Conservation (phyloP, 2,113 vertebrate species). For the Glareola pratincola region DNA sequence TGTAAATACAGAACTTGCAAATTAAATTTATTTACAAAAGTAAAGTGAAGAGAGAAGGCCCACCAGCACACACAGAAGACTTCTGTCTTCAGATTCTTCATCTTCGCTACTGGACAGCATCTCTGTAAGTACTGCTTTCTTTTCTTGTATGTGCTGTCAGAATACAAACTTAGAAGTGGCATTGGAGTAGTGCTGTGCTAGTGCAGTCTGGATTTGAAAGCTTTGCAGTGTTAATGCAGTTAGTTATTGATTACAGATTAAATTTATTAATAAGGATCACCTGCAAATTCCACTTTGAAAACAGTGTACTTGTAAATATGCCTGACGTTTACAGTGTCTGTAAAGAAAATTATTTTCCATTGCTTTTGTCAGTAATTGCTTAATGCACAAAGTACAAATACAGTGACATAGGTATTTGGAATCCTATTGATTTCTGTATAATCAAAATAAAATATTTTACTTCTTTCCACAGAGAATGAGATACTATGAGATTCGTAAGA, state of each 20-base stretch:
- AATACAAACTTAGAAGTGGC: not conserved
- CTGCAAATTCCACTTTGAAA: not conserved
- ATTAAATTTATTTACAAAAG: not conserved
- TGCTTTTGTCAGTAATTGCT: not conserved
- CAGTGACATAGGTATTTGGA: not conserved
- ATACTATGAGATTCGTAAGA: not conserved
- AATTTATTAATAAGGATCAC: not conserved
- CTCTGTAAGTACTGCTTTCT: slow-evolving; percentile 50
- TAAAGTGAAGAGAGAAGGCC: not conserved
- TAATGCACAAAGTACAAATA: not conserved
- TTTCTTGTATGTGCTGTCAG: not conserved
- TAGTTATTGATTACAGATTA: not conserved
- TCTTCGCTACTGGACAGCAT: not conserved
- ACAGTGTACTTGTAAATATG: not conserved
- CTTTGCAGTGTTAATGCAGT: not conserved
- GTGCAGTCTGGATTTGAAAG: not conserved
- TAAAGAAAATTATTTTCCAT: not conserved
- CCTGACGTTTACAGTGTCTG: not conserved
- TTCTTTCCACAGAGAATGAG: slow-evolving; percentile 5
- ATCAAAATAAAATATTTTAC: not conserved
- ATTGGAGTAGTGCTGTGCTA: not conserved
- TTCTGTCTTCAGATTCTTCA: not conserved
- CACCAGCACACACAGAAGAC: not conserved
- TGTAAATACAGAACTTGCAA: not conserved
- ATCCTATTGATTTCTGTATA: not conserved